phyloP scores from a whole-genome alignment of 2,113 vertebrate genomes.

The Merops nubicus region DNA sequence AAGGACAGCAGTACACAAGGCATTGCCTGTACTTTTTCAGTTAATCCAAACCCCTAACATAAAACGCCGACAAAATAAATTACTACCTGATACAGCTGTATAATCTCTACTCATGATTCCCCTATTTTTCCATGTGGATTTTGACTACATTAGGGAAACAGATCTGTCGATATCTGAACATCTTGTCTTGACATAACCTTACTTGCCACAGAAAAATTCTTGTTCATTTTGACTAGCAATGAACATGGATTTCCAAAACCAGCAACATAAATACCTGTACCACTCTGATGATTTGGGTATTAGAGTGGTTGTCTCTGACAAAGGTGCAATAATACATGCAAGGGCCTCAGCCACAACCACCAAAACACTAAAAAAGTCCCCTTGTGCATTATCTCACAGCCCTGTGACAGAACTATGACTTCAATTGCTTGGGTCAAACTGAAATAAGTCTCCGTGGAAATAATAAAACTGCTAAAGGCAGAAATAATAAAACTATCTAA shows the following conservation, averaged over 20 bases:
- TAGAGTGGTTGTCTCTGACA: neutral
- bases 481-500: too few relatives aligned
- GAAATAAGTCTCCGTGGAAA: neutral
- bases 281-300: neutral
- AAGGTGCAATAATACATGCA: neutral
- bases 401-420: neutral
- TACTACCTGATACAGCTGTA: neutral
- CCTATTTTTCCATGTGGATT: neutral
- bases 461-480: neutral
- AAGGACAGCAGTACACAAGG: accelerated
- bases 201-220: neutral
- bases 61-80: neutral
- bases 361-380: neutral
- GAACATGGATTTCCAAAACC: neutral
- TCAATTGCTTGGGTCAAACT: neutral
- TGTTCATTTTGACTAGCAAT: neutral
- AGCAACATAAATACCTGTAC: neutral
- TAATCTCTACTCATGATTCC: accelerated
- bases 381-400: neutral
- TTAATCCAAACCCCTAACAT: neutral
- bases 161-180: neutral
- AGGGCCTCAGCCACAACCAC: neutral
- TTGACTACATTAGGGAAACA: neutral
- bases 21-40: neutral
- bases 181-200: neutral